Evolutionary conservation across 2,113 vertebrate species (phyloP).

Genomic region (Clarias macrocephalus): DNA sequence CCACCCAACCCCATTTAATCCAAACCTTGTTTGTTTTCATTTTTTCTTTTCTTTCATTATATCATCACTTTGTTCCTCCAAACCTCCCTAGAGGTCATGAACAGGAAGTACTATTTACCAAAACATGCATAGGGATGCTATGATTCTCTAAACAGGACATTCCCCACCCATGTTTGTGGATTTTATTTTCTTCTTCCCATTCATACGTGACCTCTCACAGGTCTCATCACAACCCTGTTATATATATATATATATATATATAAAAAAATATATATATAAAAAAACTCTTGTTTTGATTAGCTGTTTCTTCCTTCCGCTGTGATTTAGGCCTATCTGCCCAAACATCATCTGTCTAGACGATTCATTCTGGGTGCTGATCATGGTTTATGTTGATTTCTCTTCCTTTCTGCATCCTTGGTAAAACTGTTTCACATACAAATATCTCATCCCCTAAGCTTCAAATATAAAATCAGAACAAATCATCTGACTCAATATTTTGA

Average conservation of each 20-base stretch:
- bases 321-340: background rate
- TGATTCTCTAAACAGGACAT: slow-evolving; percentile 61
- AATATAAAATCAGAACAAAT: background rate
- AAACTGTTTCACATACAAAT: background rate
- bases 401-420: background rate
- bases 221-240: background rate
- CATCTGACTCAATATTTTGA: background rate
- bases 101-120: slow-evolving; percentile 58
- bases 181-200: slow-evolving; percentile 9
- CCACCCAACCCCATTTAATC: background rate
- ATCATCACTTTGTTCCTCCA: slow-evolving; percentile 43
- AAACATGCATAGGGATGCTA: slow-evolving; percentile 47
- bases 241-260: background rate
- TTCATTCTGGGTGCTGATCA: background rate
- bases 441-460: background rate
- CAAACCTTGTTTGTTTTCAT: slow-evolving; percentile 4
- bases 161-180: slow-evolving; percentile 49
- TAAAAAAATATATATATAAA: background rate
- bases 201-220: background rate
- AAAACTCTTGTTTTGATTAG: slow-evolving; percentile 1
- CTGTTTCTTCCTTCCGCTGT: background rate
- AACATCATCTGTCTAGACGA: background rate
- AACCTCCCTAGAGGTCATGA: slow-evolving; percentile 39
- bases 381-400: background rate
- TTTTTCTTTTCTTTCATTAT: slow-evolving; percentile 30